Evolutionary conservation across 2,888 invertebrate genomes (phyloP), one percentile per base, ranked within the genome.

Genomic region (Acleris cristana): DNA sequence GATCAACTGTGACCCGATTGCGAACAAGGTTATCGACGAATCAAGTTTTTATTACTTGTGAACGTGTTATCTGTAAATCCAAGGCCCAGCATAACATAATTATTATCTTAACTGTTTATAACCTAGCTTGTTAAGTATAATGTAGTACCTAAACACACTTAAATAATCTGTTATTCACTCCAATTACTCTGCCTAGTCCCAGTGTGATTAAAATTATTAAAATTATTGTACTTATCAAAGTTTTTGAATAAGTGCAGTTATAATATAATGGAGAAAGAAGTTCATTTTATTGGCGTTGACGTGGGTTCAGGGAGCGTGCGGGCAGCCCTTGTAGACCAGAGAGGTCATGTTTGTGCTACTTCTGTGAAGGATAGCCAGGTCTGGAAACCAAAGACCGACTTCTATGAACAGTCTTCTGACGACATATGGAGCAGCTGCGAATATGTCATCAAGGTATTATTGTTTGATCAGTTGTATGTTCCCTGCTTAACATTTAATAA

Each of bases 221-320:
- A 40, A 40, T 40, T 40, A 10, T 40, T 40, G 40, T 34, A n/a
- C n/a, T n/a, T n/a, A 34, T 10, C 3, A 1, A 40, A 40, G 40
- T 40, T 14, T 10, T 14, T 4, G 5, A 40, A 40, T 40, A 40
- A 40, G 40, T 14, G 40, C 10, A 57, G 16, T 19, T 7, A 49
- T 55, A 54, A 73, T 7, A 49, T 54, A 54, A 73, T 87, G 87
- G 70, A 70, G 66, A 73, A 73, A 62, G 76, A 80, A 56, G 73
- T 78, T 69, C 96, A 94, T 84, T 97, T 96, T 83, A 92, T 98
- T 79, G 98, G 98, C 67, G 97, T 99, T 14, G 99, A 99, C 90
- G 98, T 99, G 49, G 99, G 99, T 6, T 98, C 98, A 2, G 96
- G 96, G 16, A 98, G 98, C 89, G 98, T 95, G 0, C 93, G 99